A percentile compares a stretch with the other conserved stretches of the same genome.
Conservation (phyloP, 2,888 invertebrate genomes). For the Ormyrus nitidulus region DNA sequence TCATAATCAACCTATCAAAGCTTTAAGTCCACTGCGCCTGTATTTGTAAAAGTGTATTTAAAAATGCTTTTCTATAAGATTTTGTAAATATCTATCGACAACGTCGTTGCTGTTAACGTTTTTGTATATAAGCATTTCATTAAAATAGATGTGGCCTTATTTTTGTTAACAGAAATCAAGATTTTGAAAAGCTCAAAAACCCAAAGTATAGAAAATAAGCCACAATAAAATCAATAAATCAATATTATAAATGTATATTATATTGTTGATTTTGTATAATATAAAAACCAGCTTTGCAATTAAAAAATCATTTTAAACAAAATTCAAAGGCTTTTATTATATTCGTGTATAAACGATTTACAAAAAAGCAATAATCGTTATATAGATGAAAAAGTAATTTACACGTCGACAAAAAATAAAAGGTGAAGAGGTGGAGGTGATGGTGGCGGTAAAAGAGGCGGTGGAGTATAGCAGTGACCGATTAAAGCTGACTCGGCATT, state of each 20-base stretch:
- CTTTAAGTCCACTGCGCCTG: constrained; percentile 23
- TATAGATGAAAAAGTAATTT: constrained; percentile 51
- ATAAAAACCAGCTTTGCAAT: constrained; percentile 34
- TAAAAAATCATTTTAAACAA: constrained; percentile 11
- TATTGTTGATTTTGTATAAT: constrained; percentile 50
- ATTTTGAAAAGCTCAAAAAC: constrained; percentile 11
- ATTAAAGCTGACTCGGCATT: constrained; percentile 71
- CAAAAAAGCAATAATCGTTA: constrained; percentile 24
- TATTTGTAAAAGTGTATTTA: constrained; percentile 8
- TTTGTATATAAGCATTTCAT: constrained; percentile 38
- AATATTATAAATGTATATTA: neutral
- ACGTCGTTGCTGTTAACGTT: constrained; percentile 2
- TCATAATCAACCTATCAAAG: constrained; percentile 11
- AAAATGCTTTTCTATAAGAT: constrained; percentile 21
- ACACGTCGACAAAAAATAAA: constrained; percentile 3
- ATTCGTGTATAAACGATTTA: too few species aligned
- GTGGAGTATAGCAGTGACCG: constrained; percentile 23
- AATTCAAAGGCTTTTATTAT: too few species aligned
- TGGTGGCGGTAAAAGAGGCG: constrained; percentile 6
- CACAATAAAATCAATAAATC: neutral
- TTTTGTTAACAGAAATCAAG: constrained; percentile 11
- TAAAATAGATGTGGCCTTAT: constrained; percentile 24
- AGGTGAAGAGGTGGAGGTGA: constrained; percentile 20
- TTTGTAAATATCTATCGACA: constrained; percentile 42
- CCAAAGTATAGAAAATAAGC: neutral